Evolutionary conservation across 2,113 vertebrate species (phyloP), one percentile per base, ranked within the genome.

Genomic region (Xenopus borealis): DNA sequence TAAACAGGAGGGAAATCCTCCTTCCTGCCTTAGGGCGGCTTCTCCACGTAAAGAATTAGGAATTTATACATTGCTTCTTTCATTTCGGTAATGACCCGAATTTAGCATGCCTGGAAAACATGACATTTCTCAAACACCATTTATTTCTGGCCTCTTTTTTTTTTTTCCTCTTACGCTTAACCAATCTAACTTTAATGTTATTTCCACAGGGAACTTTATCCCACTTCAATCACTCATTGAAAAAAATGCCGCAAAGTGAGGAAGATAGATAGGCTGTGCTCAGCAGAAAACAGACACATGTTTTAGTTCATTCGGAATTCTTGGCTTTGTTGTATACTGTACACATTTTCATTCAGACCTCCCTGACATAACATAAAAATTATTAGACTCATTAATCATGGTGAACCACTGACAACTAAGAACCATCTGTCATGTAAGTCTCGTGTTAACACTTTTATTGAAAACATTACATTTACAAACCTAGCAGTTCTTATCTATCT

Each of bases 131-230:
- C 71, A 72, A 64, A 44, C 58, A 61, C 62, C 45, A 59, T 72
- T 72, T 72, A 63, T 50, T 53, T 40, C 16, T 46, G 7, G 16
- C 19, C 11, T 14, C 13, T 44, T 58, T 63, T 30, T 44, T 58
- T 63, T 30, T 2, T 62, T 62, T 40, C 33, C 33, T 40, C 8
- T 40, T 40, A 3, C 23, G 23, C 33, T 40, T 46, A 71, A 19
- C 69, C 69, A 62, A 58, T 80, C 81, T 80, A 73, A 45, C 70
- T 85, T 83, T 27, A 47, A 18, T 10, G 33, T 20, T 16, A 47
- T 72, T 72, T 81, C 83, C 73, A 75, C 47, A 62, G 47, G 78
- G 62, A 0, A 63, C 69, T 17, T 79, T 82, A 82, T 83, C 82
- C 78, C 45, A 66, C 78, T 80, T 1, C 4, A 74, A 68, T 64